Conservation (phyloP, 2,797 vertebrate genomes). For the Morus bassanus region DNA sequence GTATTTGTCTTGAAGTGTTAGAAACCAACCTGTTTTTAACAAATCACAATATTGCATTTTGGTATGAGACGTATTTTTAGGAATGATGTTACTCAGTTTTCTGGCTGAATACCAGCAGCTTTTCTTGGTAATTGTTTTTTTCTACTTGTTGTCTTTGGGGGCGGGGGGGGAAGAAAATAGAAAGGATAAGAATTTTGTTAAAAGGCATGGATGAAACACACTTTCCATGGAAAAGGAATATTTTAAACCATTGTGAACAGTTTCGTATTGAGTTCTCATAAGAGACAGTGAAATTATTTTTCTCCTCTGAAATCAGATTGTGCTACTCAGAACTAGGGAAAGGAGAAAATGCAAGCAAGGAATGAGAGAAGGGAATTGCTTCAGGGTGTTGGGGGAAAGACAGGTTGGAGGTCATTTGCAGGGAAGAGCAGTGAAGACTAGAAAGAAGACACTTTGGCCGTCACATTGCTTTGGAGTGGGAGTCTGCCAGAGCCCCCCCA, state of each 20-base stretch:
- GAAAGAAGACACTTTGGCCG: background rate
- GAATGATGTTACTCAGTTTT: background rate
- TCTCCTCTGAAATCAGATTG: background rate
- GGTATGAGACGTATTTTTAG: background rate
- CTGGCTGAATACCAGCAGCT: background rate
- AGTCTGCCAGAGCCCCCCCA: background rate
- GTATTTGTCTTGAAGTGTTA: background rate
- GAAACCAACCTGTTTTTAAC: background rate
- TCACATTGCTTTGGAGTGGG: background rate
- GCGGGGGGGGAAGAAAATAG: background rate
- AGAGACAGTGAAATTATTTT: background rate
- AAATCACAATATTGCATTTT: background rate
- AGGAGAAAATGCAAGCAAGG: background rate
- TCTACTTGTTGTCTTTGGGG: background rate
- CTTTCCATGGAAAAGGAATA: background rate
- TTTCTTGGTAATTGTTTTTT: background rate
- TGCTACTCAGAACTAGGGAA: background rate
- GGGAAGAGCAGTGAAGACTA: background rate
- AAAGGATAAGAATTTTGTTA: background rate
- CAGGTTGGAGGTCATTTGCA: background rate
- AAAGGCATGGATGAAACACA: background rate
- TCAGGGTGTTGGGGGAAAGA: rapidly evolving
- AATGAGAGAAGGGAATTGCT: background rate
- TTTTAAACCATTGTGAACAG: background rate
- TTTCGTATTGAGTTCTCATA: background rate